phyloP scores from a whole-genome alignment of 2,888 invertebrate species.

The Eledona agricola region DNA sequence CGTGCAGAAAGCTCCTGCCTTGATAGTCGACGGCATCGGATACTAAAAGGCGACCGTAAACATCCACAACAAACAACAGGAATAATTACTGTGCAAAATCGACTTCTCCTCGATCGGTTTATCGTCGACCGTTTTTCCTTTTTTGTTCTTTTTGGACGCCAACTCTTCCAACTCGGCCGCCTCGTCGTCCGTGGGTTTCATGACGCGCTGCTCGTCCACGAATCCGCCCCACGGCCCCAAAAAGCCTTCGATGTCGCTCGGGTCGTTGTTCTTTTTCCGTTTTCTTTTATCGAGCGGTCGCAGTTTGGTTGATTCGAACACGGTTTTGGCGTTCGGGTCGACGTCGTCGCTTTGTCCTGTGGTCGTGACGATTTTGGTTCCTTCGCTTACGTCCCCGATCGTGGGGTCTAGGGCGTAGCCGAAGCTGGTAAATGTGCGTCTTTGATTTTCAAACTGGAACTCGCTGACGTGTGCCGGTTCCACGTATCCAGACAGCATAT shows the following conservation, averaged over 20 bases:
- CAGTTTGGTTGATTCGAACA: constrained; percentile 85
- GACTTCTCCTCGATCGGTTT: constrained; percentile 96
- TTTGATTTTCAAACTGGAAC: constrained; percentile 97
- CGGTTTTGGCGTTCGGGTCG: constrained; percentile 70
- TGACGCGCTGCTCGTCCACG: constrained; percentile 86
- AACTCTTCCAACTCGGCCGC: constrained; percentile 95
- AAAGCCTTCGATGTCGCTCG: constrained; percentile 93
- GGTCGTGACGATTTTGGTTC: constrained; percentile 67
- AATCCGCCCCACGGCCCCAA: constrained; percentile 98
- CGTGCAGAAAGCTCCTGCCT: constrained; percentile 92
- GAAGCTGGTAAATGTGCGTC: constrained; percentile 92
- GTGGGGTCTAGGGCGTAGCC: constrained; percentile 97
- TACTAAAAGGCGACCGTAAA: constrained; percentile 73
- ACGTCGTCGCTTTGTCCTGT: constrained; percentile 59
- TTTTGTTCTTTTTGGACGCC: constrained; percentile 88
- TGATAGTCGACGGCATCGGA: constrained; percentile 96
- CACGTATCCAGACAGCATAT: constrained; percentile 92
- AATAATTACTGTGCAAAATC: constrained; percentile 80
- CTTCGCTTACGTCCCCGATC: constrained; percentile 67
- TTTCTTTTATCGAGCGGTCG: constrained; percentile 77
- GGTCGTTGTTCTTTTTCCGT: constrained; percentile 86
- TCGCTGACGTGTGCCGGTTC: constrained; percentile 95
- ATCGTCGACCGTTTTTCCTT: constrained; percentile 86
- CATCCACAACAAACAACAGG: constrained; percentile 2
- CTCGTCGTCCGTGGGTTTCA: constrained; percentile 93